phyloP scores from a whole-genome alignment of 2,797 vertebrate genomes.

The Parauchenoglanis ngamensis region DNA sequence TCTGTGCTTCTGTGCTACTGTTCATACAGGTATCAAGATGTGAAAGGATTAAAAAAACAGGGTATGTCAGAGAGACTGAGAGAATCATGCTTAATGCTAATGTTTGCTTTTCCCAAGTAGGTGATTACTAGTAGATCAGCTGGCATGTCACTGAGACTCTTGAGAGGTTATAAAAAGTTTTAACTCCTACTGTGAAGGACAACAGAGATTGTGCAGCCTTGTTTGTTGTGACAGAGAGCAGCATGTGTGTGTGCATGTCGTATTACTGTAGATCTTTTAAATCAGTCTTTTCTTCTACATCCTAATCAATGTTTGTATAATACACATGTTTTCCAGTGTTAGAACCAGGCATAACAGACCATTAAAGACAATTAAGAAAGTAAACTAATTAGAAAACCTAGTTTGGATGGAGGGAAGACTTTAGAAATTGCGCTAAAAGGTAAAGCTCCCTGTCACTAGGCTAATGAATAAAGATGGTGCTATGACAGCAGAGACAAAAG shows the following conservation, averaged over 20 bases:
- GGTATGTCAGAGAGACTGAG: not conserved
- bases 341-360: not conserved
- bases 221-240: slow-evolving; percentile 57
- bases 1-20: not conserved
- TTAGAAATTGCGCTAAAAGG: not conserved
- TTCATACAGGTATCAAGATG: not conserved
- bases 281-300: not conserved
- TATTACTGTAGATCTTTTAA: slow-evolving; percentile 63
- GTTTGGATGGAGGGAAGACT: not conserved
- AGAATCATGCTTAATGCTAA: slow-evolving; percentile 35
- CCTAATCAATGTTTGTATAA: not conserved
- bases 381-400: not conserved
- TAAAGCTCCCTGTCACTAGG: not conserved
- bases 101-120: slow-evolving; percentile 66
- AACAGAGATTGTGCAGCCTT: slow-evolving; percentile 62
- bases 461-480: not conserved
- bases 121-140: slow-evolving; percentile 61
- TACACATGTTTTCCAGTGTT: not conserved
- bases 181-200: slow-evolving; percentile 64
- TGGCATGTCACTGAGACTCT: slow-evolving; percentile 61
- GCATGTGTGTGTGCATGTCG: slow-evolving; percentile 15
- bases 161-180: slow-evolving; percentile 63
- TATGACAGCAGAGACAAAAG: not conserved
- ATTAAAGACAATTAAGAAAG: not conserved
- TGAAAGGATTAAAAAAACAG: not conserved